These are phyloP conservation scores for Papilio machaon DNA, from an alignment of 1,140 invertebrate species.

Conservation along the genomic window DNA sequence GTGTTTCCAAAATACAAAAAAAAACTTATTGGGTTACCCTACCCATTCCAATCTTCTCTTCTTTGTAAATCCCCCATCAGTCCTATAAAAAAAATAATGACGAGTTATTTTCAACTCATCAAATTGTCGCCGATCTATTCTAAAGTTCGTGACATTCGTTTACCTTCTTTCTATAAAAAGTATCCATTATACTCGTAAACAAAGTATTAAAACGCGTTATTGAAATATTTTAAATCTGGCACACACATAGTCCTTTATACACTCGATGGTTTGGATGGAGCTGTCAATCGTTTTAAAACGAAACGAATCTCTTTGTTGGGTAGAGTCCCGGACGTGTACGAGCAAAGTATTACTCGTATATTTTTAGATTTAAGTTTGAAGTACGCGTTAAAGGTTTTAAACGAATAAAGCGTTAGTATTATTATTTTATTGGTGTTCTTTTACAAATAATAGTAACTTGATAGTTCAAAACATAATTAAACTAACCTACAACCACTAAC, in stretches of 20 bases:
- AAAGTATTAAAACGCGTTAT: neutral
- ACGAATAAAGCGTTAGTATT: neutral
- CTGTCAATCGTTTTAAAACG: conserved; percentile 17
- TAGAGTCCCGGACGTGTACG: neutral
- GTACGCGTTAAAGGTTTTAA: neutral
- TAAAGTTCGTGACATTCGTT: too few relatives aligned
- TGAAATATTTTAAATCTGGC: conserved; percentile 13
- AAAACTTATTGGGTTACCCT: too few relatives aligned
- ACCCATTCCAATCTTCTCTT: too few relatives aligned
- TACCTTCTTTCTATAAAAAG: neutral
- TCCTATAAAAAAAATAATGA: too few relatives aligned
- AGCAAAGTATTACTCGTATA: neutral
- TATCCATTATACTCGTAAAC: neutral
- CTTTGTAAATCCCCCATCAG: too few relatives aligned
- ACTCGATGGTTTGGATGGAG: conserved; percentile 4
- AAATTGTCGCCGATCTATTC: too few relatives aligned
- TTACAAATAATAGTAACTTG: neutral
- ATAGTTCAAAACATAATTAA: neutral
- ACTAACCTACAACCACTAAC: neutral
- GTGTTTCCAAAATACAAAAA: too few relatives aligned
- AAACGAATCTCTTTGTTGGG: conserved; percentile 3
- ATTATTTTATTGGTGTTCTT: neutral
- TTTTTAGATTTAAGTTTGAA: conserved; percentile 11
- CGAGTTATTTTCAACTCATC: too few relatives aligned
- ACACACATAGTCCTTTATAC: neutral